Conservation (phyloP, 2,888 invertebrate genomes). For the Hirtodrosophila trivittata region DNA sequence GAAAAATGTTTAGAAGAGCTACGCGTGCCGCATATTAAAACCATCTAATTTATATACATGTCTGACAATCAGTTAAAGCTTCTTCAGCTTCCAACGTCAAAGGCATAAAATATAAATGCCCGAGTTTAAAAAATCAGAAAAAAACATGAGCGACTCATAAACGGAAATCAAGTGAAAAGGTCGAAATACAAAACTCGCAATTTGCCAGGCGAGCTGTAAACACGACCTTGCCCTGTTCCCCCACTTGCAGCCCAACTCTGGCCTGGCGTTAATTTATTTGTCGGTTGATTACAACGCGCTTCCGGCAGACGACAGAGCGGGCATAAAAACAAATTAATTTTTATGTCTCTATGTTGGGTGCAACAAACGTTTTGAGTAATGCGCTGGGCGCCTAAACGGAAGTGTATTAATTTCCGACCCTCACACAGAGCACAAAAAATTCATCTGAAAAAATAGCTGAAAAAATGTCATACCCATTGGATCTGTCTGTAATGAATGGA, state of each 20-base stretch:
- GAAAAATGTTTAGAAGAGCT: constrained; percentile 39
- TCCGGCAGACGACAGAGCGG: constrained; percentile 68
- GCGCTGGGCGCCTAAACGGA: constrained; percentile 57
- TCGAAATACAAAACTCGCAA: constrained; percentile 62
- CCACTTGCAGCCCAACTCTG: constrained; percentile 11
- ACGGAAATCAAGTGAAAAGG: constrained; percentile 75
- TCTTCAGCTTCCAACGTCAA: constrained; percentile 22
- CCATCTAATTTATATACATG: constrained; percentile 38
- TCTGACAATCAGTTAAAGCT: constrained; percentile 38
- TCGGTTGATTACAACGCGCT: constrained; percentile 74
- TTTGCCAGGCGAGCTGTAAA: constrained; percentile 51
- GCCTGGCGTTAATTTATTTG: constrained; percentile 72
- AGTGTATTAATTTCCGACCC: constrained; percentile 73
- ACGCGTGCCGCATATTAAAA: constrained; percentile 60
- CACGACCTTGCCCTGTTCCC: constrained; percentile 19
- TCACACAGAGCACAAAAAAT: constrained; percentile 12
- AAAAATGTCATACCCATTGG: constrained; percentile 36
- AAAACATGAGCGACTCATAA: constrained; percentile 45
- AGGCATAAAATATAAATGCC: constrained; percentile 37
- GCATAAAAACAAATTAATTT: constrained; percentile 71
- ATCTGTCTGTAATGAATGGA: constrained; percentile 17
- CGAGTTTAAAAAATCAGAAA: no score
- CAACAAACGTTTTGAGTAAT: constrained; percentile 66
- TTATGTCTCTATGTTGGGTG: constrained; percentile 60
- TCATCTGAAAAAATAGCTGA: constrained; percentile 13